Base-by-base conservation (phyloP, 1,140 invertebrate genomes). In the Uloborus diversus region DNA sequence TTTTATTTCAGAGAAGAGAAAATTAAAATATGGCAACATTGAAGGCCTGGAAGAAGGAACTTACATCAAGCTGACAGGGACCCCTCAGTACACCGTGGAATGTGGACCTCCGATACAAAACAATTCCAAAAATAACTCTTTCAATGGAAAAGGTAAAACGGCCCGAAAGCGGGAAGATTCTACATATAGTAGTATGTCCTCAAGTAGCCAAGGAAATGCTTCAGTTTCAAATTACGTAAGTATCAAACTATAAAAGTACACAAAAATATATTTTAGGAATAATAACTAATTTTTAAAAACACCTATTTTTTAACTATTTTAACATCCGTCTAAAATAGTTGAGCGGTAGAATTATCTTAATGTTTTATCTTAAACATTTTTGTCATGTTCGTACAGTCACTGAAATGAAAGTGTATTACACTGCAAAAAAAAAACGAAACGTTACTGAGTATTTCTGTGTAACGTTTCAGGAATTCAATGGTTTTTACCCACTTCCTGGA, bases 141-240 rank as follows among this genome's bases (percentile, higher is more conserved):
- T 65, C 28, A 75, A 64, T 27, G 64, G 56, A 33, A 70, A 56
- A 62, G 28, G 33, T 9, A 64, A 64, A 5, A 62, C 49, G 35
- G 53, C 61, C 17, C 70, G 76, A 1, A 65, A 81, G 20, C 33
- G 80, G 11, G 73, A 81, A 57, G 82, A 82, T 57, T 82, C 82
- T 1, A 82, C 82, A 56, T 82, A 82, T 49, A 81, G 80, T 5
- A 79, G 73, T 14, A 82, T 82, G 82, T 82, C 82, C 3, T 82
- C 80, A 0, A 79, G 81, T n/a, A 82, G 81, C 28, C 81, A 80
- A 30, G 81, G 81, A 9, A 73, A 82, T 49, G 81, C 81, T 13
- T 73, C 82, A 1, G 65, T 69, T 25, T 81, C 81, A 14, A 73
- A 66, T 33, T 79, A 81, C 30, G 81, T 81, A 73, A 71, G 81